These are phyloP conservation scores for Hydraecia micacea DNA, from an alignment of 2,888 invertebrate species.

Conservation along the genomic window DNA sequence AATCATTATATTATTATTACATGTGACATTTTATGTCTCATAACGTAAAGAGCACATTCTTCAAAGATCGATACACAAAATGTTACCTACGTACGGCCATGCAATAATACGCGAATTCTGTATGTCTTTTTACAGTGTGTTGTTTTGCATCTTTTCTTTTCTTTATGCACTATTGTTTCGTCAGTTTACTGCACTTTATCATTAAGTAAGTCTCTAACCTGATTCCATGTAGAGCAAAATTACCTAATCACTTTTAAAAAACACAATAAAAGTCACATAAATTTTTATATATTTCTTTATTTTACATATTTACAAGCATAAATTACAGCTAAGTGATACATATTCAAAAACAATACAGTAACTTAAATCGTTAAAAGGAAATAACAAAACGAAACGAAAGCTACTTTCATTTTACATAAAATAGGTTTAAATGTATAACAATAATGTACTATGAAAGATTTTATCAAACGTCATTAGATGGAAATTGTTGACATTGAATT, in stretches of 20 bases:
- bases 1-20: neutral
- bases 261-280: constrained; percentile 27
- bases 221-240: constrained; percentile 19
- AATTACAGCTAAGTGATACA: constrained; percentile 76
- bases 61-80: constrained; percentile 7
- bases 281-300: constrained; percentile 75
- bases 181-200: constrained; percentile 41
- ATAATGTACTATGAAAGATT: constrained; percentile 37
- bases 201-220: constrained; percentile 38
- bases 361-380: constrained; percentile 59
- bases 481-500: constrained; percentile 29
- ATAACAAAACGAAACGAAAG: constrained; percentile 66
- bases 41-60: neutral
- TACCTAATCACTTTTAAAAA: neutral
- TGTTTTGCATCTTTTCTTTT: constrained; percentile 41
- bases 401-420: constrained; percentile 56
- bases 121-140: constrained; percentile 16
- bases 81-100: neutral
- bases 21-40: too few relatives aligned
- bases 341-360: constrained; percentile 64
- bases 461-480: constrained; percentile 27
- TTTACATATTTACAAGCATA: constrained; percentile 89
- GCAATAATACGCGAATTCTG: constrained; percentile 8
- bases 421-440: constrained; percentile 54
- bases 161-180: constrained; percentile 52